Percentiles rank a stretch among this genome's conserved stretches.
Evolutionary conservation across 2,888 invertebrate species (phyloP).

Genomic region (Caenorhabditis sp.): DNA sequence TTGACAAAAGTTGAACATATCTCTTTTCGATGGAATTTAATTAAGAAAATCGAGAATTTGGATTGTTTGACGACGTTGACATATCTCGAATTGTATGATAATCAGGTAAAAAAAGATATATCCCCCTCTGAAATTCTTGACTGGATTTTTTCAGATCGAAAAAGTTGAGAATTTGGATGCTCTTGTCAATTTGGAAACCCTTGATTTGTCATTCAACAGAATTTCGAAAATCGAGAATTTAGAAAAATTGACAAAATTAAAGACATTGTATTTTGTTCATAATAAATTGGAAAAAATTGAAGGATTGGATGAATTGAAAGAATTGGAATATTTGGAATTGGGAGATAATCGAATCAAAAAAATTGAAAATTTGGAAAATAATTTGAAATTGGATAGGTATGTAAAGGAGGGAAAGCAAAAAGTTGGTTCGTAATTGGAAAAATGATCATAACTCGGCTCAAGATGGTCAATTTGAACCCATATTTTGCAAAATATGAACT

Average conservation of each 20-base stretch:
- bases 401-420: neutral
- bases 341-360: conserved; percentile 87
- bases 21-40: conserved; percentile 91
- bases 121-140: neutral
- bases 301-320: conserved; percentile 74
- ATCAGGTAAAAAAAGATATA: conserved; percentile 80
- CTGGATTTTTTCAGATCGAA: conserved; percentile 19
- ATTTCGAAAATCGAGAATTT: conserved; percentile 73
- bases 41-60: conserved; percentile 92
- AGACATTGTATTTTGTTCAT: conserved; percentile 74
- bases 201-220: conserved; percentile 95
- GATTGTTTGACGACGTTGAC: conserved; percentile 78
- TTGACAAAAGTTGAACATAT: conserved; percentile 76
- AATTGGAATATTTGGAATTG: conserved; percentile 86
- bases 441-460: too few species aligned
- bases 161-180: conserved; percentile 88
- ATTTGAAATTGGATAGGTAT: conserved; percentile 39
- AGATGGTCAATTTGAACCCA: too few species aligned
- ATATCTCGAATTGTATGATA: conserved; percentile 95
- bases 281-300: conserved; percentile 74
- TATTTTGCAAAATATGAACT: too few species aligned
- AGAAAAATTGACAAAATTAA: conserved; percentile 71
- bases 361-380: conserved; percentile 53
- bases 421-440: too few species aligned
- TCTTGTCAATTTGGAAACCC: conserved; percentile 87